phyloP scores from a whole-genome alignment of 2,797 vertebrate species.

The Sebastiscus tertius region DNA sequence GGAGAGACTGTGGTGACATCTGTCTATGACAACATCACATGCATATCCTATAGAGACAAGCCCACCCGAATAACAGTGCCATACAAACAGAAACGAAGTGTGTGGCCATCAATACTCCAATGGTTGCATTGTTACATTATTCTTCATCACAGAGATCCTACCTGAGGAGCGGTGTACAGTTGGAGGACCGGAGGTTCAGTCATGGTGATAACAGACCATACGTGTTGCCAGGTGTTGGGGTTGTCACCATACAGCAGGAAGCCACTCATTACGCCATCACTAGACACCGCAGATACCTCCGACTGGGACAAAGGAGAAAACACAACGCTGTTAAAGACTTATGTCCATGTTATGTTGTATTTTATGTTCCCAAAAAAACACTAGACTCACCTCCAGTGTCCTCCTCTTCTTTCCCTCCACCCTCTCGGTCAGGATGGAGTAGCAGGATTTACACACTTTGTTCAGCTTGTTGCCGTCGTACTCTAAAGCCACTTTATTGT shows the following conservation, averaged over 20 bases:
- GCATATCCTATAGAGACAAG: not conserved
- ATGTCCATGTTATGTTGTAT: not conserved
- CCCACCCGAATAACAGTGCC: not conserved
- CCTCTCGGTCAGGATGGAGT: slow-evolving; percentile 79
- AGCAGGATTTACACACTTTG: slow-evolving; percentile 89
- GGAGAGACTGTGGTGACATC: not conserved
- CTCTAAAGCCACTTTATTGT: slow-evolving; percentile 84
- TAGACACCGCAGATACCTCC: slow-evolving; percentile 83
- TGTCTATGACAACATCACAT: not conserved
- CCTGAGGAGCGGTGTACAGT: slow-evolving; percentile 89
- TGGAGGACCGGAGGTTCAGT: slow-evolving; percentile 86
- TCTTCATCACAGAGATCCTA: slow-evolving; percentile 44
- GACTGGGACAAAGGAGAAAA: slow-evolving; percentile 71
- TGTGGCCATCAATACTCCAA: not conserved
- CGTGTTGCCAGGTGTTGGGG: slow-evolving; percentile 86
- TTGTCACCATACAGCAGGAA: slow-evolving; percentile 91
- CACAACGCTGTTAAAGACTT: not conserved
- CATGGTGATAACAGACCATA: slow-evolving; percentile 89
- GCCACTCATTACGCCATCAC: slow-evolving; percentile 86
- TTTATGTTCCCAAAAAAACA: not conserved
- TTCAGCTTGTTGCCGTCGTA: slow-evolving; percentile 86
- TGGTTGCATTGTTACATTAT: not conserved
- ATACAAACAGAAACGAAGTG: not conserved
- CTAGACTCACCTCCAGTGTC: slow-evolving; percentile 82
- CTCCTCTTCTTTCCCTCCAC: slow-evolving; percentile 75